Evolutionary conservation across 1,140 invertebrate species (phyloP), one percentile per base, ranked within the genome.

Genomic region (Littorina saxatilis): DNA sequence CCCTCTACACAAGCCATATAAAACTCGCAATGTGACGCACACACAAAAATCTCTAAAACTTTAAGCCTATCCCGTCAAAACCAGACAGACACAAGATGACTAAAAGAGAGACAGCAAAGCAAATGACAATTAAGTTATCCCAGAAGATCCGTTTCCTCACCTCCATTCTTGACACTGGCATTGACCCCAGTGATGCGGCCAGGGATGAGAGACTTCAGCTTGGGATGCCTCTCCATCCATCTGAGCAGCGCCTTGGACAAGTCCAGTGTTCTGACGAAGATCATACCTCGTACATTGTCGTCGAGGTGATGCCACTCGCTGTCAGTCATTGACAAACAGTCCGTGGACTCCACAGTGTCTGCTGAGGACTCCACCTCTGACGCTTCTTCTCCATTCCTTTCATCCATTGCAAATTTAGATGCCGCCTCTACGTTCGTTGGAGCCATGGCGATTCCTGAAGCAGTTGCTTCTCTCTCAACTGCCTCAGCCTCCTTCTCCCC

Each of bases 261-360:
- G 50, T 83, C 86, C 80, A 86, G 83, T 23, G 89, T 90, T 72
- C 89, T 86, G 47, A 87, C 87, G 75, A 90, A 90, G n/a, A 90
- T 79, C 20, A 90, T 90, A 7, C 85, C 84, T 17, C 88, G 76
- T 1, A 83, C 84, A 27, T 89, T 84, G 7, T 43, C 52, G 32
- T 88, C 81, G 40, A 73, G 43, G 7, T 52, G 43, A 17, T 50
- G 2, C 40, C 4, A 37, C 43, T 73, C 70, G 23, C 70, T 73
- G 40, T 29, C 40, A 20, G 27, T 20, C 17, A 40, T 37, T 9
- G 37, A 50, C 2, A 2, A 5, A 9, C n/a, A 9, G 23, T 73
- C 70, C 3, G 40, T 27, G 40, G 11, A 23, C 3, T 73, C 70
- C 20, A n/a, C 4, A 13, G 23, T 4, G 29, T 73, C 70, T 20